phyloP scores from a whole-genome alignment of 2,113 vertebrate genomes.

The Callithrix jacchus region DNA sequence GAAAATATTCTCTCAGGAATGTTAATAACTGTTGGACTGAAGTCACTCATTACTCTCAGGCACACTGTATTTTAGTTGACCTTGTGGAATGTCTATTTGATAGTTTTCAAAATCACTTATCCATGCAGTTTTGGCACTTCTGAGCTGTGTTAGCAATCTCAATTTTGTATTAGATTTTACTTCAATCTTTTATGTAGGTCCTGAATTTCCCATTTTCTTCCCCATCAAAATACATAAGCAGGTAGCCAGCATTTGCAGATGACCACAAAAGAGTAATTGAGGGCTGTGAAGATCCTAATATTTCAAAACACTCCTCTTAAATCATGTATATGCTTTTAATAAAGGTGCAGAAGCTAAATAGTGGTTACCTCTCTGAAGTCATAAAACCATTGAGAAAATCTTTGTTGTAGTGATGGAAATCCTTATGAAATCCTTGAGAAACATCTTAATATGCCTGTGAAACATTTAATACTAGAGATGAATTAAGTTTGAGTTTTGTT shows the following conservation, averaged over 20 bases:
- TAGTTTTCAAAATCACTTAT: constrained; percentile 69
- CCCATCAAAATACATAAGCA: constrained; percentile 26
- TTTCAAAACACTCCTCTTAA: constrained; percentile 33
- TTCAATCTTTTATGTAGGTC: constrained; percentile 56
- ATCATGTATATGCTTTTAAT: background rate
- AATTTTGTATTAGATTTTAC: constrained; percentile 53
- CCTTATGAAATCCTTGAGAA: background rate
- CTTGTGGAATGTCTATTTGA: constrained; percentile 70
- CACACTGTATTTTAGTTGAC: constrained; percentile 52
- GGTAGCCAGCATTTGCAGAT: background rate
- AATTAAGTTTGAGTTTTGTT: constrained; percentile 9
- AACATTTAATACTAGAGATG: background rate
- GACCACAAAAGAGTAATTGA: background rate
- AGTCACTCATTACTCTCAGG: constrained; percentile 59
- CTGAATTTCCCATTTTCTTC: background rate
- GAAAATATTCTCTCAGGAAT: background rate
- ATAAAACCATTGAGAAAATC: background rate
- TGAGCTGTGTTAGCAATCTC: constrained; percentile 56
- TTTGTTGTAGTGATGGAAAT: constrained; percentile 9
- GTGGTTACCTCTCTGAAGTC: background rate
- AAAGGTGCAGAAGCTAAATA: background rate
- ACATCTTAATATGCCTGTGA: background rate
- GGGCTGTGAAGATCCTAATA: background rate
- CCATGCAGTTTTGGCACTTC: constrained; percentile 60
- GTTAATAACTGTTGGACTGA: constrained; percentile 59